Evolutionary conservation across 2,888 invertebrate genomes (phyloP).

Genomic region (Craniophora ligustri): DNA sequence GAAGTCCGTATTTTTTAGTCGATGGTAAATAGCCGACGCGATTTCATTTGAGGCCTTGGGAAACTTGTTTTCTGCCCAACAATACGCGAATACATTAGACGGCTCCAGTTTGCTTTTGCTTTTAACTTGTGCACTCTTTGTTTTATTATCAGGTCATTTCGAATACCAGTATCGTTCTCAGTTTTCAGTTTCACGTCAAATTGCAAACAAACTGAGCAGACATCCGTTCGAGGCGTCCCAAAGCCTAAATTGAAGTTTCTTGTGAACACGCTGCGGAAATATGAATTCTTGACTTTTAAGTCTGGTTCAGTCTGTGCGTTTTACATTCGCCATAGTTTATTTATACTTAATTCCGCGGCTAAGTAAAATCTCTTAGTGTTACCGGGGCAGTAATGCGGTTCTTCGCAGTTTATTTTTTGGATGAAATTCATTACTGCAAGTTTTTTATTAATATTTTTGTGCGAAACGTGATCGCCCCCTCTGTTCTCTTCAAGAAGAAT

Average conservation of each 20-base stretch:
- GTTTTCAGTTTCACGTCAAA: slow-evolving; percentile 34
- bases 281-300: slow-evolving; percentile 5
- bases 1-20: slow-evolving; percentile 4
- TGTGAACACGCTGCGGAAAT: slow-evolving; percentile 22
- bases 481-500: slow-evolving; percentile 14
- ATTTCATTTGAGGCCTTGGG: slow-evolving; percentile 20
- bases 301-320: slow-evolving; percentile 3
- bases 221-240: slow-evolving; percentile 35
- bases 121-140: slow-evolving; percentile 36
- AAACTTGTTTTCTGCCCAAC: slow-evolving; percentile 6
- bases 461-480: slow-evolving; percentile 13
- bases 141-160: slow-evolving; percentile 24
- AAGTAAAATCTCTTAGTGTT: slow-evolving; percentile 21
- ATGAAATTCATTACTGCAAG: slow-evolving; percentile 22
- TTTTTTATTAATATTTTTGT: slow-evolving; percentile 4
- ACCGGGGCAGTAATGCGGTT: slow-evolving; percentile 22
- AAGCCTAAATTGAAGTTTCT: slow-evolving; percentile 32
- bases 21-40: slow-evolving; percentile 14
- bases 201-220: slow-evolving; percentile 8
- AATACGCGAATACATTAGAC: slow-evolving; percentile 24
- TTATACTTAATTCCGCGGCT: slow-evolving; percentile 16
- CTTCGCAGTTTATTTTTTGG: slow-evolving; percentile 14
- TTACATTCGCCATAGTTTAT: slow-evolving; percentile 15
- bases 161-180: slow-evolving; percentile 28
- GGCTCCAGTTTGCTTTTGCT: not conserved